Conservation (phyloP, 1,140 invertebrate species). For the Theocolax elegans region DNA sequence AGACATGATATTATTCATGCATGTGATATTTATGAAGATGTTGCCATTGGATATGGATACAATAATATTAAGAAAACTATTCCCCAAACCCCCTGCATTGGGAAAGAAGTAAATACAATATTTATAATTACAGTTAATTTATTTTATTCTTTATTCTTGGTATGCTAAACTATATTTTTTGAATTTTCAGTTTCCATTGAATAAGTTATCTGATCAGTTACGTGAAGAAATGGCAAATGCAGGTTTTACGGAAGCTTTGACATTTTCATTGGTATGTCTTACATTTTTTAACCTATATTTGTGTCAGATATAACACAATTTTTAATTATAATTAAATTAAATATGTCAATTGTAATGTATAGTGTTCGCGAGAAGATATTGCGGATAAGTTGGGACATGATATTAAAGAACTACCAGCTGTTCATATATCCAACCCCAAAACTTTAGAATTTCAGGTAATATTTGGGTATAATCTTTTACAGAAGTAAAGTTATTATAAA, state of each 20-base stretch:
- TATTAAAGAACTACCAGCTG: slow-evolving; percentile 78
- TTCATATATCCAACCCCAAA: slow-evolving; percentile 97
- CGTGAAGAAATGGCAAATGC: slow-evolving; percentile 86
- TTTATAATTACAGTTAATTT: too few relatives aligned
- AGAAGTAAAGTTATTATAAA: slow-evolving; percentile 3
- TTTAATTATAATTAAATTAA: too few relatives aligned
- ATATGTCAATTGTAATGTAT: slow-evolving; percentile 48
- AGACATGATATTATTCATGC: slow-evolving; percentile 95
- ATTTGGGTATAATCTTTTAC: too few relatives aligned
- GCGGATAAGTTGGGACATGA: slow-evolving; percentile 84
- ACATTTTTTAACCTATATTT: too few relatives aligned
- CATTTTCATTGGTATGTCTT: slow-evolving; percentile 85
- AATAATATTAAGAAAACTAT: slow-evolving; percentile 90
- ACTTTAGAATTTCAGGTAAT: slow-evolving; percentile 94
- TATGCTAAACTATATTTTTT: slow-evolving; percentile 16
- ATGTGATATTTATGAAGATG: slow-evolving; percentile 98
- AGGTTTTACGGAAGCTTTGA: slow-evolving; percentile 96
- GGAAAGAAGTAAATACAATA: slow-evolving; percentile 70
- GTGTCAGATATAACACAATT: too few relatives aligned
- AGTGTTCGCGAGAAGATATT: slow-evolving; percentile 94
- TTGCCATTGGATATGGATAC: slow-evolving; percentile 96
- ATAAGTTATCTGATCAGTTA: slow-evolving; percentile 93
- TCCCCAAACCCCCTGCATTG: slow-evolving; percentile 83
- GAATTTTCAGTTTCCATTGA: slow-evolving; percentile 79
- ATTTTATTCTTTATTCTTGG: slow-evolving; percentile 30